phyloP scores from a whole-genome alignment of 1,140 invertebrate genomes.

The Drosophila biarmipes region DNA sequence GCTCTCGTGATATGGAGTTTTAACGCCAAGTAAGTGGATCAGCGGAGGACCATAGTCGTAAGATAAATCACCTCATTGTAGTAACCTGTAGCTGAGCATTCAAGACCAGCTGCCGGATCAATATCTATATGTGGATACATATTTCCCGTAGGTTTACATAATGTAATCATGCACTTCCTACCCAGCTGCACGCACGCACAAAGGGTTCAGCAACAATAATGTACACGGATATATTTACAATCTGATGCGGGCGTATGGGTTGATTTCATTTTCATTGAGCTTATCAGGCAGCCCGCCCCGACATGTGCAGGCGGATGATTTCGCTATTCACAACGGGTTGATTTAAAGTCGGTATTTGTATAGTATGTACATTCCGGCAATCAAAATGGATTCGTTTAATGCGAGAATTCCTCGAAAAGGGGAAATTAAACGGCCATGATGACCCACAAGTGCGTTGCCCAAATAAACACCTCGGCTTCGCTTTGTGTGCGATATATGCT shows the following conservation, averaged over 20 bases:
- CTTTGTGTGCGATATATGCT: conserved; percentile 52
- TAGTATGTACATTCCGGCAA: not conserved
- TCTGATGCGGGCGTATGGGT: conserved; percentile 32
- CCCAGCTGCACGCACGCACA: conserved; percentile 16
- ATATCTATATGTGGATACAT: conserved; percentile 47
- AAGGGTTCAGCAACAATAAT: conserved; percentile 9
- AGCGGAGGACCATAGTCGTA: conserved; percentile 10
- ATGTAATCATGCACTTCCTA: conserved; percentile 25
- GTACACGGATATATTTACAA: conserved; percentile 31
- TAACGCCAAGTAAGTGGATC: conserved; percentile 31
- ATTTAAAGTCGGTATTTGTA: not conserved
- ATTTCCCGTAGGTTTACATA: conserved; percentile 51
- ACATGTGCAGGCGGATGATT: conserved; percentile 19
- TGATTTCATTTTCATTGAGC: conserved; percentile 59
- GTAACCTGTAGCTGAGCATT: conserved; percentile 6
- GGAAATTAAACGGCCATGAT: conserved; percentile 68
- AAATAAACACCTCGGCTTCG: conserved; percentile 45
- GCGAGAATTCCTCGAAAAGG: conserved; percentile 37
- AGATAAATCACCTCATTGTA: conserved; percentile 3
- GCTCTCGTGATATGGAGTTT: conserved; percentile 8
- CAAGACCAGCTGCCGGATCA: conserved; percentile 38
- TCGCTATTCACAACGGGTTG: conserved; percentile 10
- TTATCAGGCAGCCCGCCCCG: conserved; percentile 14
- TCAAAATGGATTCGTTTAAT: conserved; percentile 5
- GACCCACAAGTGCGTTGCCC: conserved; percentile 61